Evolutionary conservation across 2,113 vertebrate species (phyloP), one percentile per base, ranked within the genome.

Genomic region (Myocastor coypus): DNA sequence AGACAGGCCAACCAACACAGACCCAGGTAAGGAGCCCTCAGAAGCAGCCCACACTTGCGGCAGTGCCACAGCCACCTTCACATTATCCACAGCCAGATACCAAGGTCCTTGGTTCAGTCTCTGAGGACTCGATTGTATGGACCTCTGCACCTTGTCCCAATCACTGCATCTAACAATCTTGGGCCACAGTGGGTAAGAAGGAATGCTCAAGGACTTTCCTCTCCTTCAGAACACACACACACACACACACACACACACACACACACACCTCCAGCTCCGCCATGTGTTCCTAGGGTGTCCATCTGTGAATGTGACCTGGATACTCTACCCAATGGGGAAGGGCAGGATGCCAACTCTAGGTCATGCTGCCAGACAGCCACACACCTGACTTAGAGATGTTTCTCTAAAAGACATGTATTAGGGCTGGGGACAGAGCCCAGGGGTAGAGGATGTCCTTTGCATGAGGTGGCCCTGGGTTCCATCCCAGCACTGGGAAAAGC

Each of bases 191-290:
- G 84, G 32, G 78, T 46, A 22, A 9, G 59, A 57, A 92, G 87
- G 40, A 61, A 66, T n/a, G 42, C 63, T 75, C 75, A 10, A 90
- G 82, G 64, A 59, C 82, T 94, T 80, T n/a, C 75, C 91, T 85
- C 59, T 95, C 86, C 77, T 71, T 24, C 17, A 34, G 64, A 64
- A 78, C 13, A 64, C 63, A 89, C 7, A 64, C 50, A 89, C 14
- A 46, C 55, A 57, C 16, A 57, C 55, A 57, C 55, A 57, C 55
- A 89, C 55, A 57, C 71, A 78, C 13, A 66, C 63, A 89, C 7
- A 64, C 50, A 89, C 19, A 46, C 55, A 32, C 32, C 59, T 64
- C 52, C 32, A 3, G 11, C 2, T 11, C 59, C 5, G 2, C 37
- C 3, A 4, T 2, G 19, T 52, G 64, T 22, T n/a, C 69, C 26